These are phyloP conservation scores for Agrotis clavis DNA, from an alignment of 2,888 invertebrate species.

Conservation along the genomic window DNA sequence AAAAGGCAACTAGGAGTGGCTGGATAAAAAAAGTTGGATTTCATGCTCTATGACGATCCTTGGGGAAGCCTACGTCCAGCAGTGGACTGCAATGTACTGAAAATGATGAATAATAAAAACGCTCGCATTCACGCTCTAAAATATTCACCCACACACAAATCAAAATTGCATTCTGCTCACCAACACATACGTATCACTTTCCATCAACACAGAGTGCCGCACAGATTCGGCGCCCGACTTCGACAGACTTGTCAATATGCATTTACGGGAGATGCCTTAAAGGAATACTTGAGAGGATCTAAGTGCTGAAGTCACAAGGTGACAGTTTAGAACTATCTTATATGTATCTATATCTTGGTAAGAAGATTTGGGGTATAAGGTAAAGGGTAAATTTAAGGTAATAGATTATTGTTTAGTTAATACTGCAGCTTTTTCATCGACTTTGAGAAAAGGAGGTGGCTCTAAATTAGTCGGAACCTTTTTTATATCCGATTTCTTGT, in stretches of 20 bases:
- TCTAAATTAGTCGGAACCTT: too few relatives aligned
- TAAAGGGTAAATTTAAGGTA: background rate
- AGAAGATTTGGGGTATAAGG: background rate
- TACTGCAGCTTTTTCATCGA: too few relatives aligned
- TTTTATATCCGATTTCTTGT: too few relatives aligned
- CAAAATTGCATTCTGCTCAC: conserved; percentile 1
- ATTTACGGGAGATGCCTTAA: conserved; percentile 20
- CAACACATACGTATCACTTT: background rate
- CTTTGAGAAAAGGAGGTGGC: too few relatives aligned
- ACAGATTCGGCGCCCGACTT: conserved; percentile 8
- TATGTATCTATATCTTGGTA: background rate
- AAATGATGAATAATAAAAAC: too few relatives aligned
- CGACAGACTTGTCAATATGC: conserved; percentile 42
- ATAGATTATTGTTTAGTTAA: background rate
- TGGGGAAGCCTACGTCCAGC: too few relatives aligned
- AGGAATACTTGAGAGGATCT: conserved; percentile 26
- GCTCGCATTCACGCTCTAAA: too few relatives aligned
- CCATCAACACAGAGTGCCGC: conserved; percentile 29
- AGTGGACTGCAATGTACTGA: too few relatives aligned
- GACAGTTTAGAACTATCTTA: background rate
- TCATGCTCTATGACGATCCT: too few relatives aligned
- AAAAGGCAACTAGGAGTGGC: too few relatives aligned
- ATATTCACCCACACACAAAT: background rate
- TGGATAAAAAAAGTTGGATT: too few relatives aligned
- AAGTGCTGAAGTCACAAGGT: conserved; percentile 28